phyloP scores from a whole-genome alignment of 2,113 vertebrate species.

The Tyrannus savana region DNA sequence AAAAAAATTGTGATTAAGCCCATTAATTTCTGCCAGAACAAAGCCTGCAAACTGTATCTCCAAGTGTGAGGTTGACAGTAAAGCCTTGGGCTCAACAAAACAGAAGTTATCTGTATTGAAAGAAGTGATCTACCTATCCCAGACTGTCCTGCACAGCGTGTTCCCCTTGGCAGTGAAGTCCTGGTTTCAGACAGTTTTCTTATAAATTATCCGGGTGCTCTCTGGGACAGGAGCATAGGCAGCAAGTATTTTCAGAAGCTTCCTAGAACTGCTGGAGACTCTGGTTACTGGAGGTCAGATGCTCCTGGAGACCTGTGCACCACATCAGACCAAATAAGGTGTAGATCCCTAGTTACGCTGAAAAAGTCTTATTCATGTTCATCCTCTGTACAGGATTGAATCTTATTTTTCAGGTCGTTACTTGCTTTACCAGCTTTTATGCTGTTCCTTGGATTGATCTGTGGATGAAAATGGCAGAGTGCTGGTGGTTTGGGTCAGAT shows the following conservation, averaged over 20 bases:
- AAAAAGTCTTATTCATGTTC: neutral
- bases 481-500: neutral
- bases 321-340: neutral
- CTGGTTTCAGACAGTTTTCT: neutral
- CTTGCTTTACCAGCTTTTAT: neutral
- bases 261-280: neutral
- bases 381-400: neutral
- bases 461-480: neutral
- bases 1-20: constrained; percentile 31
- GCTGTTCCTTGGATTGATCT: neutral
- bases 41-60: neutral
- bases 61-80: neutral
- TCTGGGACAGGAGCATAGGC: neutral
- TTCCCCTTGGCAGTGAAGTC: neutral
- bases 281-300: neutral
- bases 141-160: neutral
- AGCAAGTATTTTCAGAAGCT: neutral
- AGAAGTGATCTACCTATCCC: neutral
- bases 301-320: neutral
- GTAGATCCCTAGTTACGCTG: neutral
- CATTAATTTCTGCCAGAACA: constrained; percentile 38
- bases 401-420: neutral
- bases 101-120: neutral
- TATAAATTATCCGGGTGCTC: neutral
- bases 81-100: neutral